These are phyloP conservation scores for Tenthredo scrophulariae DNA, from an alignment of 2,888 invertebrate genomes.

Conservation along the genomic window DNA sequence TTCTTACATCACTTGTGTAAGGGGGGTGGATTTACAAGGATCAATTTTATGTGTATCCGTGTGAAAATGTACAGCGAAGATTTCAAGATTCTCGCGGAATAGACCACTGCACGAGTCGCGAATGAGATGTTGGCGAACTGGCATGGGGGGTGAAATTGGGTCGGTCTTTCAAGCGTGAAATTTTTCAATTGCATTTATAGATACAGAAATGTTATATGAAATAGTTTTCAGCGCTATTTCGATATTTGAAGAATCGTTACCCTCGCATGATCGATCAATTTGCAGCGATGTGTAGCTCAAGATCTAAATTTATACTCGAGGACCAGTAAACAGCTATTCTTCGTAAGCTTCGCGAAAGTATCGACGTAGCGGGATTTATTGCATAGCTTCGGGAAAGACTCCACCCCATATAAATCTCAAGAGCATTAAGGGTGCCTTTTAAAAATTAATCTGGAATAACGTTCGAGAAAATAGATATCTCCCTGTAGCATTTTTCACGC, in stretches of 20 bases:
- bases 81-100: constrained; percentile 7
- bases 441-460: constrained; percentile 44
- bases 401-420: constrained; percentile 28
- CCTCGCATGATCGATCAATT: constrained; percentile 27
- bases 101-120: neutral
- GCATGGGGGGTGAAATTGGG: neutral
- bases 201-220: neutral
- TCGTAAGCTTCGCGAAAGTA: constrained; percentile 39
- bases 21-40: constrained; percentile 14
- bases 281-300: neutral
- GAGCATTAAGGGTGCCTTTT: constrained; percentile 41
- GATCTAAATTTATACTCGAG: constrained; percentile 10
- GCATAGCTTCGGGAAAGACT: constrained; percentile 30
- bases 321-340: constrained; percentile 24
- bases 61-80: neutral
- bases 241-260: neutral
- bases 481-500: neutral
- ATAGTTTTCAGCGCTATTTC: neutral
- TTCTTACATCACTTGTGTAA: constrained; percentile 11
- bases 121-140: neutral
- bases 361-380: constrained; percentile 44
- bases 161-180: constrained; percentile 1
- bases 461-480: constrained; percentile 6
- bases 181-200: neutral
- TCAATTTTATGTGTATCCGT: constrained; percentile 30